These are phyloP conservation scores for Ictalurus furcatus DNA, from an alignment of 2,113 vertebrate genomes.

Conservation along the genomic window DNA sequence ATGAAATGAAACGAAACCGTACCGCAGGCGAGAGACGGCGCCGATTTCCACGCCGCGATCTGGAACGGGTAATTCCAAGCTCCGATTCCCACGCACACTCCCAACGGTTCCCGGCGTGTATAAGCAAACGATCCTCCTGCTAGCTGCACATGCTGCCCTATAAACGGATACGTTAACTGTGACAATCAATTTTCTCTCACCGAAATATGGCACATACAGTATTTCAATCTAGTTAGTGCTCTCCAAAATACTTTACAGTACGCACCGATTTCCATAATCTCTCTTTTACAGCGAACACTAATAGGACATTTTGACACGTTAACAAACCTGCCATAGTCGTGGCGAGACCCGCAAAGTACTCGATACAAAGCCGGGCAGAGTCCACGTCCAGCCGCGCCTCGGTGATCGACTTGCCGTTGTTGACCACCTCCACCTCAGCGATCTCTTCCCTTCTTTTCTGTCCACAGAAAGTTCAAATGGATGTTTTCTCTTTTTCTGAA, in stretches of 20 bases:
- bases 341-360: slow-evolving; percentile 89
- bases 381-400: slow-evolving; percentile 88
- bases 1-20: no score
- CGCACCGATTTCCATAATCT: background rate
- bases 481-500: background rate
- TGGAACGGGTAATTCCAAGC: slow-evolving; percentile 99
- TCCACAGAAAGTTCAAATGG: background rate
- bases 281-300: background rate
- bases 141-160: slow-evolving; percentile 92
- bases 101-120: slow-evolving; percentile 89
- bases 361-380: slow-evolving; percentile 83
- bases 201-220: background rate
- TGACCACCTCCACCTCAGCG: slow-evolving; percentile 85
- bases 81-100: slow-evolving; percentile 93
- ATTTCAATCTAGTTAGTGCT: background rate
- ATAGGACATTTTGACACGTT: slow-evolving; percentile 5
- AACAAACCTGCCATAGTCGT: slow-evolving; percentile 81
- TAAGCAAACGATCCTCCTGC: slow-evolving; percentile 89
- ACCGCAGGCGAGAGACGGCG: slow-evolving; percentile 94
- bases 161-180: background rate
- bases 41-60: slow-evolving; percentile 92
- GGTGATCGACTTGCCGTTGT: slow-evolving; percentile 92
- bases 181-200: background rate
- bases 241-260: background rate
- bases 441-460: slow-evolving; percentile 83